These are phyloP conservation scores for Drosophila setifemur DNA, from an alignment of 1,140 invertebrate genomes.

Conservation along the genomic window DNA sequence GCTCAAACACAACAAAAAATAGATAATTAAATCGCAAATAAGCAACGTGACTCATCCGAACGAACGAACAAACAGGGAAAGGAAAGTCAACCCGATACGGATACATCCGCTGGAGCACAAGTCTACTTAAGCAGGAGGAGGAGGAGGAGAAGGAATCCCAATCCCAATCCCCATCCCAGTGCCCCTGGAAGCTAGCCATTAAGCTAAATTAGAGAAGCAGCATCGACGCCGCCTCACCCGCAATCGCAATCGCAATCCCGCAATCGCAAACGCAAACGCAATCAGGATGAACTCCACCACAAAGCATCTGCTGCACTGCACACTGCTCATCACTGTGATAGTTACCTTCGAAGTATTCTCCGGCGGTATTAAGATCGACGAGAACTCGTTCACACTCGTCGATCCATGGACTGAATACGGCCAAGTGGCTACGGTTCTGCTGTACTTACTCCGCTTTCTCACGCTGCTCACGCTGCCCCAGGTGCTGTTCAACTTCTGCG, in stretches of 20 bases:
- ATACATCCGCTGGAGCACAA: slow-evolving; percentile 18
- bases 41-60: slow-evolving; percentile 29
- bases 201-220: background rate
- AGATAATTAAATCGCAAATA: background rate
- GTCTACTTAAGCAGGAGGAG: slow-evolving; percentile 42
- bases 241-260: too few relatives aligned
- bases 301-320: slow-evolving; percentile 91
- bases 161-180: too few relatives aligned
- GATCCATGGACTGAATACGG: slow-evolving; percentile 93
- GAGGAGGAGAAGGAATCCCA: slow-evolving; percentile 14
- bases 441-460: slow-evolving; percentile 91
- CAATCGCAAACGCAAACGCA: too few relatives aligned
- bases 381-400: slow-evolving; percentile 85
- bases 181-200: slow-evolving; percentile 12
- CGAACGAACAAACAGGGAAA: slow-evolving; percentile 17
- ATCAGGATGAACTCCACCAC: slow-evolving; percentile 84
- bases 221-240: background rate
- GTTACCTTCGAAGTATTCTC: slow-evolving; percentile 90
- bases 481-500: slow-evolving; percentile 95
- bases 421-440: slow-evolving; percentile 86
- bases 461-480: slow-evolving; percentile 94
- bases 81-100: background rate
- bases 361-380: slow-evolving; percentile 89
- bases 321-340: slow-evolving; percentile 89
- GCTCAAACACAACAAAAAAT: slow-evolving; percentile 18